These are phyloP conservation scores for Antennarius maculatus DNA, from an alignment of 2,797 vertebrate genomes.

Conservation along the genomic window DNA sequence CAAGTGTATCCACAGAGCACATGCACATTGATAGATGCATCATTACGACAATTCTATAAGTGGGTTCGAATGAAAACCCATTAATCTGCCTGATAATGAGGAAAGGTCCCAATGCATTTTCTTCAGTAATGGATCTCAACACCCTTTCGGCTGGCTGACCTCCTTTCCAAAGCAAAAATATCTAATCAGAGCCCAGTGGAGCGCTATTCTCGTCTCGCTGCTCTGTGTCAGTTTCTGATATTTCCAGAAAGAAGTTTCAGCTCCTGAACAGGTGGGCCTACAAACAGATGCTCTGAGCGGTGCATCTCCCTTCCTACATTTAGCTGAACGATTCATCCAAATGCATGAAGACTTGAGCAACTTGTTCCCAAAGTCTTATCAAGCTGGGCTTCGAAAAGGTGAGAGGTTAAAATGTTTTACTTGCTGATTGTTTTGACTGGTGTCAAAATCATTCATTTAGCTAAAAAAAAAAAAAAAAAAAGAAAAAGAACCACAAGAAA, in stretches of 20 bases:
- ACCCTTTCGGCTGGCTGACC: slow-evolving; percentile 65
- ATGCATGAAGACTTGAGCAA: too few species aligned
- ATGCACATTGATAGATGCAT: slow-evolving; percentile 13
- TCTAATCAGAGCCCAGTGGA: slow-evolving; percentile 52
- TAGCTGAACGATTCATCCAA: background rate
- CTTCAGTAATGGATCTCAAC: slow-evolving; percentile 69
- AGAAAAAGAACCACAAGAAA: too few species aligned
- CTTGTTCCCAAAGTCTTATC: too few species aligned
- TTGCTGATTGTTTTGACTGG: too few species aligned
- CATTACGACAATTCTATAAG: slow-evolving; percentile 8
- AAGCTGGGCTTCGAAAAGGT: too few species aligned
- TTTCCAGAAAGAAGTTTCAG: slow-evolving; percentile 52
- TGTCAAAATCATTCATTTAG: too few species aligned
- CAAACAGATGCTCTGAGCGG: slow-evolving; percentile 6
- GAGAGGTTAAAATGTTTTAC: too few species aligned
- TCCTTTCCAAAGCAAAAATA: slow-evolving; percentile 71
- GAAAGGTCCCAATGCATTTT: slow-evolving; percentile 63
- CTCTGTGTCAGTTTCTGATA: slow-evolving; percentile 52
- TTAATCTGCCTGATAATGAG: slow-evolving; percentile 70
- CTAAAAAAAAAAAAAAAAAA: too few species aligned
- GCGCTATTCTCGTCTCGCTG: slow-evolving; percentile 62
- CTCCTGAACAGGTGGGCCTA: slow-evolving; percentile 33
- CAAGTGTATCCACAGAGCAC: slow-evolving; percentile 5
- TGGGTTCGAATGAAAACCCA: slow-evolving; percentile 46
- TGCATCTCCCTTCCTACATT: background rate